Evolutionary conservation across 2,113 vertebrate genomes (phyloP), one percentile per base, ranked within the genome.

Genomic region (Cromileptes altivelis): DNA sequence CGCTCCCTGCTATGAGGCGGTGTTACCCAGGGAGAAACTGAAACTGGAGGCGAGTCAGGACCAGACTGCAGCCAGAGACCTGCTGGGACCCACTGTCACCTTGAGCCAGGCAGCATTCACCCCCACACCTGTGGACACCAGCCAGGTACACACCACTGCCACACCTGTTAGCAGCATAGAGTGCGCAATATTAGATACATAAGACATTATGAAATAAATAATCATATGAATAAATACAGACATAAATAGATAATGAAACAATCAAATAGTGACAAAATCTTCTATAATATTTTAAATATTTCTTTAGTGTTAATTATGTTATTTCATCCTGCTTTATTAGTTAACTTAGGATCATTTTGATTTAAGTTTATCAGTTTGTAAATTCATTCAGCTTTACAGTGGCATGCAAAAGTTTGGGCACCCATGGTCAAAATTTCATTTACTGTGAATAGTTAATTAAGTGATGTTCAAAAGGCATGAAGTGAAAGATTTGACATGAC

Each of bases 81-180:
- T 99, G 0, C 88, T 98, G 81, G 98, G 98, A 23, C 98, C 98
- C 25, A 98, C 96, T 0, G 60, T 97, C 17, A 96, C 97, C 30
- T 85, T 99, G 82, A 97, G 97, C 12, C 98, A 99, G 92, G 97
- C 97, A 33, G 97, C 98, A 61, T 99, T 99, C 91, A 99, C 98
- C 0, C 98, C 98, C 0, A 94, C 95, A 71, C 98, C 98, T 27
- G 97, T 99, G 80, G 97, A 99, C 84, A 99, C 98, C 70, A 97
- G 95, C 84, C 98, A 99, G 97, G 97, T 98, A 92, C 0, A 25
- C 1, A 37, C 13, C 8, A 11, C 5, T 19, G 23, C 53, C 52
- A 57, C 0, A 2, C n/a, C 23, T 19, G 4, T 45, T n/a, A 33
- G 3, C 47, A 27, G 12, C 21, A n/a, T 37, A 14, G 52, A 76